Base-by-base conservation (phyloP, 2,888 invertebrate species). In the Euzophera pinguis region DNA sequence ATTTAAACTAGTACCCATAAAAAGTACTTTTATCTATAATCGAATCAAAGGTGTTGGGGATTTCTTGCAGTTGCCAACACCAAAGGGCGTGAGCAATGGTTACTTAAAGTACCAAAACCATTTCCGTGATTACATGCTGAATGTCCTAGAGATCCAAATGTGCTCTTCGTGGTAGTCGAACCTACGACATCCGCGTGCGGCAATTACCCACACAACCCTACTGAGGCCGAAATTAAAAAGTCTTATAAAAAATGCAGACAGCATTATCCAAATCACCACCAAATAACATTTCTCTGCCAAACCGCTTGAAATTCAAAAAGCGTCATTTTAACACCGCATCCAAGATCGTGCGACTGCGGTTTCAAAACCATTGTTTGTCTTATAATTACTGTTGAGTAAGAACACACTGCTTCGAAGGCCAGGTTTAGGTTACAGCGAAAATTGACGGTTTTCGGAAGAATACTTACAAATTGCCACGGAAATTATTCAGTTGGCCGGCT, bases 331-430 rank as follows among this genome's bases (percentile, higher is more conserved):
- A 3, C 29, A 34, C 34, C 32, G 41, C 50, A 29, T n/a, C 72
- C 77, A 79, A 81, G 80, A 80, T 77, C 83, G 82, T 84, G 83
- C 64, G 81, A 80, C 67, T 61, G 56, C 57, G 54, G 63, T 67
- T 84, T 84, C 67, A 81, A 75, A 84, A 68, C 63, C 64, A 82
- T 83, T 83, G 84, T 81, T 75, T 73, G 76, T 71, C 65, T 65
- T 69, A 60, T 73, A 76, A 82, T 81, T 81, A 73, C 66, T 55
- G 69, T 83, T 77, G 69, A 58, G 76, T 65, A 78, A 81, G 57
- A 41, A 41, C 55, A 41, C 47, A 52, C 50, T 53, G 53, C 32
- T 29, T 48, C 47, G 61, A 62, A 66, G 65, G 64, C 42, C 50
- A 34, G 32, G 10, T 10, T 50, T 50, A 14, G 39, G 41, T 22